phyloP scores from a whole-genome alignment of 2,797 vertebrate species.

The Ibycter americanus region DNA sequence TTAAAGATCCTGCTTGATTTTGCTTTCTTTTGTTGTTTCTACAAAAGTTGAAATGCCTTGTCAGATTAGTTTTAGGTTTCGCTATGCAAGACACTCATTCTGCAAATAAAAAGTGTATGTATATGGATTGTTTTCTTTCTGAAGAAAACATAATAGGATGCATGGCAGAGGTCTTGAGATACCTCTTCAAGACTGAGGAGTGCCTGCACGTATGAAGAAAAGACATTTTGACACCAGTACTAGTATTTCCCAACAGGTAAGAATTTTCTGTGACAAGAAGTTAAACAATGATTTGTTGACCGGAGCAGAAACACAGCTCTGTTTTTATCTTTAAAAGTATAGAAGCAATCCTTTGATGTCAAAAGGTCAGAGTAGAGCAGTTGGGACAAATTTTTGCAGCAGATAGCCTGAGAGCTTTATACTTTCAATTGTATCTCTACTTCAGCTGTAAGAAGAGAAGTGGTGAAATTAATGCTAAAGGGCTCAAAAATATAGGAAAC shows the following conservation, averaged over 20 bases:
- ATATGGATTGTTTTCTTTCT: not conserved
- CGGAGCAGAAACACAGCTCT: not conserved
- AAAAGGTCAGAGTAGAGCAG: conserved; percentile 8
- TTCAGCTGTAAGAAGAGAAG: not conserved
- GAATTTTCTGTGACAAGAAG: not conserved
- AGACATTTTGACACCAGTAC: not conserved
- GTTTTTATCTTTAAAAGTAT: conserved; percentile 29
- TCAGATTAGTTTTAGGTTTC: not conserved
- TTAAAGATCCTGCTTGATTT: not conserved
- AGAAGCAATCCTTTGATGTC: conserved; percentile 33
- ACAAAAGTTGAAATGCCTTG: not conserved
- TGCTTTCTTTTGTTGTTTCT: not conserved
- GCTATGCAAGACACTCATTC: not conserved
- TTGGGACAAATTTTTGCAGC: conserved; percentile 29
- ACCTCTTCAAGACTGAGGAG: not conserved
- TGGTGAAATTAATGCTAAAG: conserved; percentile 27
- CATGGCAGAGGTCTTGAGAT: not conserved
- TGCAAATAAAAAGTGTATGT: not conserved
- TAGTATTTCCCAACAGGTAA: not conserved
- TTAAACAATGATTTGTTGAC: conserved; percentile 27
- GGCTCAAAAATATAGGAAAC: not conserved
- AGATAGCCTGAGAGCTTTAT: conserved; percentile 10
- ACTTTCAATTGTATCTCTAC: conserved; percentile 1
- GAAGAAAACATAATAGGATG: not conserved
- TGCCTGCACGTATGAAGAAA: not conserved